A percentile compares a stretch with the other conserved stretches of the same genome.
Evolutionary conservation across 2,113 vertebrate species (phyloP).

Genomic region (Panurus biarmicus): DNA sequence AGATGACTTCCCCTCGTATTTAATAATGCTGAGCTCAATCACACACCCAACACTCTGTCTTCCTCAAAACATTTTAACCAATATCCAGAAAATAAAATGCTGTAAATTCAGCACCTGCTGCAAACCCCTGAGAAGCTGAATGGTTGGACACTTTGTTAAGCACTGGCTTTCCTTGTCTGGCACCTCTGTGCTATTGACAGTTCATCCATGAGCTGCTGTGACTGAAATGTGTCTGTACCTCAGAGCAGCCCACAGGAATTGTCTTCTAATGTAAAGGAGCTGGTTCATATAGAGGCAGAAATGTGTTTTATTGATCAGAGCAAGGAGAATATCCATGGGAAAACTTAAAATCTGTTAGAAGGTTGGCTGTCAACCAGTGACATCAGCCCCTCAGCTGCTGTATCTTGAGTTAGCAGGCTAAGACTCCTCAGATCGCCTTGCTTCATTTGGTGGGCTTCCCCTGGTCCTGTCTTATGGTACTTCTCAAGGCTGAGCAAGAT

Average conservation of each 20-base stretch:
- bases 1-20: slow-evolving; percentile 3
- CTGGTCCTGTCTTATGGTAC: not conserved
- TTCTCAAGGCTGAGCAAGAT: not conserved
- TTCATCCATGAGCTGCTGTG: not conserved
- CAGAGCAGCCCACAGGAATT: not conserved
- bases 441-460: not conserved
- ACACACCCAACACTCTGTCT: not conserved
- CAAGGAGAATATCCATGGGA: not conserved
- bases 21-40: not conserved
- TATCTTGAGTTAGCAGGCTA: not conserved
- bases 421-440: not conserved
- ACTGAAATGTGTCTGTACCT: not conserved
- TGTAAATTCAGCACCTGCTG: not conserved
- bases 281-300: not conserved
- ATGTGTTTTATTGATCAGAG: not conserved
- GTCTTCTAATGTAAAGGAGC: not conserved
- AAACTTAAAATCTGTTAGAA: not conserved
- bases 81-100: not conserved
- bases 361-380: not conserved
- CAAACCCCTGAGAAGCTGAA: not conserved
- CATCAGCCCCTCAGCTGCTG: not conserved
- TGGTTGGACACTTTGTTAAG: not conserved
- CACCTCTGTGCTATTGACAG: not conserved
- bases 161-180: not conserved
- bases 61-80: not conserved